A percentile compares a stretch with the other conserved stretches of the same genome.
Conservation (phyloP, 2,113 vertebrate species). For the Mungos mungo region DNA sequence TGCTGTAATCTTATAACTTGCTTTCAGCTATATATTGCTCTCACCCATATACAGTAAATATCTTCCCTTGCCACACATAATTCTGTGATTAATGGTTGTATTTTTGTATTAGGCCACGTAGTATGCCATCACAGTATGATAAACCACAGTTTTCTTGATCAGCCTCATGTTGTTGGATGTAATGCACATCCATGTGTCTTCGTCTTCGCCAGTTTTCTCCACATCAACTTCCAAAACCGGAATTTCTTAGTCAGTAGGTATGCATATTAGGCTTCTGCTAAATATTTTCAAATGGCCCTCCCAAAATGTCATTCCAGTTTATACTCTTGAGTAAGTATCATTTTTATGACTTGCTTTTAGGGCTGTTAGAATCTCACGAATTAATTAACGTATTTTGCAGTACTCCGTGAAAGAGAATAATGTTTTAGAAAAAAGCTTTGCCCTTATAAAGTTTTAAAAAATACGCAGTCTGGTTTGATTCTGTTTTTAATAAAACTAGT, state of each 20-base stretch:
- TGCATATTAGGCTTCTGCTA: slow-evolving; percentile 38
- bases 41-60: background rate
- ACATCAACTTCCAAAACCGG: slow-evolving; percentile 40
- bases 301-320: slow-evolving; percentile 43
- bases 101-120: background rate
- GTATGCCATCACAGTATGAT: background rate
- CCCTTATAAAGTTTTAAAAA: slow-evolving; percentile 39
- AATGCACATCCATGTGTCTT: slow-evolving; percentile 3
- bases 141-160: background rate
- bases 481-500: slow-evolving; percentile 64
- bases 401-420: slow-evolving; percentile 25
- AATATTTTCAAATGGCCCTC: slow-evolving; percentile 56
- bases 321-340: slow-evolving; percentile 47
- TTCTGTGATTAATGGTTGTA: slow-evolving; percentile 41
- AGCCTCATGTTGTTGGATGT: background rate
- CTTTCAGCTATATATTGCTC: background rate
- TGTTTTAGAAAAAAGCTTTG: slow-evolving; percentile 55
- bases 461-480: slow-evolving; percentile 35
- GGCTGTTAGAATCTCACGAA: slow-evolving; percentile 49
- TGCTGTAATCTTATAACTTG: background rate
- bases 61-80: background rate
- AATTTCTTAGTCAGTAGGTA: slow-evolving; percentile 45
- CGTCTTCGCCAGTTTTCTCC: slow-evolving; percentile 32
- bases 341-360: slow-evolving; percentile 44
- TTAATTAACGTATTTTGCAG: slow-evolving; percentile 50